Base-by-base conservation (phyloP, 2,797 vertebrate species). In the Chaetodon trifasciatus region DNA sequence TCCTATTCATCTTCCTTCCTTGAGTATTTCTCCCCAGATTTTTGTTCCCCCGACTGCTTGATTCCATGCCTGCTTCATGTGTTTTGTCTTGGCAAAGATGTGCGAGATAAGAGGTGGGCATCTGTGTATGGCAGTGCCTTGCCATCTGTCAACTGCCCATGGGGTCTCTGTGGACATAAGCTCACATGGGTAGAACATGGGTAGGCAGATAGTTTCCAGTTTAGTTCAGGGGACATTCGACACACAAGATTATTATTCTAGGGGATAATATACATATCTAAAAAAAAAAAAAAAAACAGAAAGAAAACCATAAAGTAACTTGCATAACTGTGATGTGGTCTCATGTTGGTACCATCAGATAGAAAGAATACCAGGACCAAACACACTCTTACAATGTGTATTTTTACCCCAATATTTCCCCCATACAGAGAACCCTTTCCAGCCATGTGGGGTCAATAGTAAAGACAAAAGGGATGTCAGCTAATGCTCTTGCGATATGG, bases 71-170 rank as follows among this genome's bases (percentile, higher is more conserved):
- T 80, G 81, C 82, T 87, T 90, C 83, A 70, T 89, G 85, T 82
- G 86, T 90, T 92, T 91, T 91, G 81, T 92, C 89, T 90, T 94
- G 94, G 93, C 92, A 92, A 74, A 79, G 89, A 91, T 70, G 72
- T 81, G 82, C 57, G 64, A 88, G 82, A 92, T 93, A 89, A 92
- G 92, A 93, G 91, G 89, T 93, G 89, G 93, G 92, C 92, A 94
- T 95, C 93, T 95, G 93, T 91, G 89, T 86, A 86, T 90, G 89
- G 84, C 86, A 79, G 75, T 83, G 90, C 86, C 88, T 86, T 82
- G 83, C 94, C 94, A 95, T 94, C 94, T 94, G 93, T 90, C 87
- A 62, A 73, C 92, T 90, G 90, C 93, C 91, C 88, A 91, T 84
- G 92, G 92, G 90, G 92, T 93, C 92, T 93, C 92, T 77, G 81